Percentiles rank a stretch among this genome's conserved stretches.
These are phyloP conservation scores for Ecdyonurus torrentis DNA, from an alignment of 2,888 invertebrate genomes.

Conservation along the genomic window DNA sequence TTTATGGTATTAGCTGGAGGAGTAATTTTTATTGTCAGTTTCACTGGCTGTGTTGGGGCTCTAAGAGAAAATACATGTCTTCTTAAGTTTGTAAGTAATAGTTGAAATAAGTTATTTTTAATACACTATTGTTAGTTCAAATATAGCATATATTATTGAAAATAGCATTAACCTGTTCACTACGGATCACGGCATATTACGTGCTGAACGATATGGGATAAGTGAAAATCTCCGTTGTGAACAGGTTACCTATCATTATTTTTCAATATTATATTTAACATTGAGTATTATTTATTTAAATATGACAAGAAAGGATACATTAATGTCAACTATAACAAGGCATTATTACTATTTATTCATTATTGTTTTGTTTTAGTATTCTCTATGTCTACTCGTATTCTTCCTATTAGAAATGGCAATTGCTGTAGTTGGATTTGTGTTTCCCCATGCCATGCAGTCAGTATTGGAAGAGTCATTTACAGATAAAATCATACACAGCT, in stretches of 20 bases:
- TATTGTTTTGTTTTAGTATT: slow-evolving; percentile 62
- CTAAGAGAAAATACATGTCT: slow-evolving; percentile 81
- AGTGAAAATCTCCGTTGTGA: no score
- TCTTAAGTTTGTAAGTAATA: slow-evolving; percentile 65
- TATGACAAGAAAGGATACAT: no score
- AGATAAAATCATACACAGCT: slow-evolving; percentile 79
- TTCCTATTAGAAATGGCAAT: slow-evolving; percentile 84
- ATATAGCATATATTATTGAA: no score
- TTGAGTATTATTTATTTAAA: no score
- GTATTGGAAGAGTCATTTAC: slow-evolving; percentile 73
- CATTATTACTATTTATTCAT: no score
- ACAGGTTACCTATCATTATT: no score
- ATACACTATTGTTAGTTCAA: background rate
- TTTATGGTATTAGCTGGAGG: slow-evolving; percentile 79
- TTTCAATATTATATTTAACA: no score
- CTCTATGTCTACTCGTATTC: slow-evolving; percentile 69
- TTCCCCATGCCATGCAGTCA: slow-evolving; percentile 75
- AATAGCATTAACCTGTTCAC: no score
- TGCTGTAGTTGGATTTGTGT: slow-evolving; percentile 84
- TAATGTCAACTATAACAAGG: no score
- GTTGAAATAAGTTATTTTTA: background rate
- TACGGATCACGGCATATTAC: no score
- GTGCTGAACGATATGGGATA: no score
- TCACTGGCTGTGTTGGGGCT: slow-evolving; percentile 84
- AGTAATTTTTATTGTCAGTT: slow-evolving; percentile 84